Base-by-base conservation (phyloP, 2,797 vertebrate genomes). In the Lepilemur septentrionalis region DNA sequence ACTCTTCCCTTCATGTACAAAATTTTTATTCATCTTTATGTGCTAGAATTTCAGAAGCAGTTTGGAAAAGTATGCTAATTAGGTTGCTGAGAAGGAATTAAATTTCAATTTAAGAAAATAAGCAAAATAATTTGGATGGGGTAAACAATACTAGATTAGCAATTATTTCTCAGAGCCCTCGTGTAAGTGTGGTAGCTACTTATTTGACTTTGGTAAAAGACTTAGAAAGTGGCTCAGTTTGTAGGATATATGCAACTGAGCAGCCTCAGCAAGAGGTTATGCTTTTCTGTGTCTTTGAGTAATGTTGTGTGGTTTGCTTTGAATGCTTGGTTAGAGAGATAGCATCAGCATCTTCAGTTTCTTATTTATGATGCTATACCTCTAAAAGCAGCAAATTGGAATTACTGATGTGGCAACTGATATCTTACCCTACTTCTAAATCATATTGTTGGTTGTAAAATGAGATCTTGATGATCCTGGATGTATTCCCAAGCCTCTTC, bases 261-360 rank as follows among this genome's bases (percentile, higher is more conserved):
- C 46, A 97, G 48, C 28, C 78, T 48, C 86, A 93, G 81, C 43
- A 96, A 57, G 46, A 92, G 7, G 92, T 2, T 79, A 59, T 72
- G 14, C 32, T 95, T 97, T 97, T 87, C 93, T 96, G 82, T 73
- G 75, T 48, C 89, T 96, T 25, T 17, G 32, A 35, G 20, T 93
- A 93, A 92, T 89, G 46, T 61, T 96, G 90, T 65, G 3, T 89
- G 94, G 90, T 67, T 93, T 93, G 20, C 1, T 72, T 61, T 91
- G 91, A 91, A 46, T 59, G 87, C 0, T 4, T 70, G 32, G 78
- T 52, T 10, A 67, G 57, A 63, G n/a, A 97, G 96, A 96, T 95
- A 94, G 78, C 78, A 97, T 97, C 93, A 93, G 73, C 17, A 18
- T 23, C n/a, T 10, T 59, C 48, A 50, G 35, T 95, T 97, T 97